These are phyloP conservation scores for Nasalis larvatus DNA, from an alignment of 2,113 vertebrate genomes.

Conservation along the genomic window DNA sequence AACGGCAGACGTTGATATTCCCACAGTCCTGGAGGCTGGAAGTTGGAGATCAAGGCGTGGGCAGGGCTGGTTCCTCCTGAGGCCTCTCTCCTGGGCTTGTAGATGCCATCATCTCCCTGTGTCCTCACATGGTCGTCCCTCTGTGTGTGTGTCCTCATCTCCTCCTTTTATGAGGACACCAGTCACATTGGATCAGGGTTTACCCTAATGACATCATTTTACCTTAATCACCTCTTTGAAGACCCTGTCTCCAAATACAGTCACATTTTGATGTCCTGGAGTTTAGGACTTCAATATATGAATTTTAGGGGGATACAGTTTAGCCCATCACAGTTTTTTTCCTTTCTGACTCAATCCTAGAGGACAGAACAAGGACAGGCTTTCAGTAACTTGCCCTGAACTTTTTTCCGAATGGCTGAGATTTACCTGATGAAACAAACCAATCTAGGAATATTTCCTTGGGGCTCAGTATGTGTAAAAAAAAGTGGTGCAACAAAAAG, in stretches of 20 bases:
- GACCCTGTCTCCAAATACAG: not conserved
- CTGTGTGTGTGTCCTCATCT: not conserved
- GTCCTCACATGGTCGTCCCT: not conserved
- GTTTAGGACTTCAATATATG: not conserved
- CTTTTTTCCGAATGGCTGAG: not conserved
- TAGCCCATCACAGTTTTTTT: not conserved
- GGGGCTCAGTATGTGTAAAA: not conserved
- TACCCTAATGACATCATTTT: not conserved
- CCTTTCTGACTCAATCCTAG: no score
- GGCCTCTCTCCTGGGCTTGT: not conserved
- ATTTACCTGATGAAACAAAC: not conserved
- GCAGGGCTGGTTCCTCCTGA: not conserved
- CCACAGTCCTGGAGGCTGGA: not conserved
- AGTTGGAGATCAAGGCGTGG: not conserved
- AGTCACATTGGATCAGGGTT: not conserved
- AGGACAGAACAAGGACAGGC: no score
- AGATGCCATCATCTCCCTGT: not conserved
- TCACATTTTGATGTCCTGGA: not conserved
- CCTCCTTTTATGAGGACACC: not conserved
- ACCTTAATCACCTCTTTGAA: not conserved
- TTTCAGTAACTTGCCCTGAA: not conserved
- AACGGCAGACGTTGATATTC: not conserved
- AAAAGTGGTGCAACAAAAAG: not conserved
- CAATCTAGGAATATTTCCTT: not conserved
- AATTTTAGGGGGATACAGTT: not conserved